These are phyloP conservation scores for Mus pahari DNA, from an alignment of 2,113 vertebrate genomes.

Conservation along the genomic window DNA sequence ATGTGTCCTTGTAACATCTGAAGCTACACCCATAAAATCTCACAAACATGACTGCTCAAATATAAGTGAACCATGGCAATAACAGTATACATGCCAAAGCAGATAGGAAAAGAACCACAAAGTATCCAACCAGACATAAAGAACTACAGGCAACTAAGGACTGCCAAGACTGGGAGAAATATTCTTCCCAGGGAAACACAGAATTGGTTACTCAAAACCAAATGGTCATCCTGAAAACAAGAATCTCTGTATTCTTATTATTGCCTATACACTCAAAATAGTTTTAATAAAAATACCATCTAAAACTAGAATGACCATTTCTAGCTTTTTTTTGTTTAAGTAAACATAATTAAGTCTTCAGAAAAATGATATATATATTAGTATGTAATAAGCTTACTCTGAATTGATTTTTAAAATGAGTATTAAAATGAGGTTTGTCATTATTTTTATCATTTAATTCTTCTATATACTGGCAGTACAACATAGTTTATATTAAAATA, in stretches of 20 bases:
- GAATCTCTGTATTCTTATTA: not conserved
- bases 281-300: constrained; percentile 17
- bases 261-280: not conserved
- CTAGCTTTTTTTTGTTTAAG: not conserved
- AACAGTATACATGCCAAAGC: not conserved
- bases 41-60: not conserved
- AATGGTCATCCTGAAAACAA: not conserved
- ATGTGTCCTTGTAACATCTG: not conserved
- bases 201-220: not conserved
- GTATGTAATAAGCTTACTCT: not conserved
- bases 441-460: not conserved
- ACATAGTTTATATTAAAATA: not conserved
- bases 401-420: not conserved
- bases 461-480: not conserved
- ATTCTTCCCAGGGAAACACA: not conserved
- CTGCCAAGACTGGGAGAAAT: not conserved
- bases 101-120: not conserved
- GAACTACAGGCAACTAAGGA: not conserved
- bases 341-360: not conserved
- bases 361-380: constrained; percentile 28
- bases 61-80: not conserved
- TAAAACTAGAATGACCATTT: not conserved
- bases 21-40: not conserved
- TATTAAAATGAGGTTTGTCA: not conserved
- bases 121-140: not conserved